A percentile compares a stretch with the other conserved stretches of the same genome.
These are phyloP conservation scores for Sinocyclocheilus rhinocerous DNA, from an alignment of 2,113 vertebrate species.

Conservation along the genomic window DNA sequence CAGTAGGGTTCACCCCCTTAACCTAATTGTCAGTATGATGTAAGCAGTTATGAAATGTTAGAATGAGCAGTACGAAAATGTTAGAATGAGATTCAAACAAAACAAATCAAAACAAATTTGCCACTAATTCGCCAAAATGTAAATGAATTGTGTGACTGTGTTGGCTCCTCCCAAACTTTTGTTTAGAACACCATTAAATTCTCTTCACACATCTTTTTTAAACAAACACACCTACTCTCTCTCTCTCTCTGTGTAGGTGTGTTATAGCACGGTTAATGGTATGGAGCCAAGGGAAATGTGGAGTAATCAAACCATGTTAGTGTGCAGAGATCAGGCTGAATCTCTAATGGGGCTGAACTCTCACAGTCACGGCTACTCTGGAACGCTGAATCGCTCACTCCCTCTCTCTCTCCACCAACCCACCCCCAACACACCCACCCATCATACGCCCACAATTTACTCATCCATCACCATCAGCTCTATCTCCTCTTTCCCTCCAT, in stretches of 20 bases:
- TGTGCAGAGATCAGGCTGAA: constrained; percentile 55
- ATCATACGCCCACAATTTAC: constrained; percentile 68
- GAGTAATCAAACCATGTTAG: constrained; percentile 70
- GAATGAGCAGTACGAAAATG: too few species aligned
- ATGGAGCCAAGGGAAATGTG: constrained; percentile 70
- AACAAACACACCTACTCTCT: neutral
- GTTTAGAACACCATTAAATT: neutral
- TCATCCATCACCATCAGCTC: constrained; percentile 75
- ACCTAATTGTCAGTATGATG: neutral
- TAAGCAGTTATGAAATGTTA: neutral
- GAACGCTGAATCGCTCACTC: constrained; percentile 52
- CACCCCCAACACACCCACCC: constrained; percentile 51
- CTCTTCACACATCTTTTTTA: neutral
- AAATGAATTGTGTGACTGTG: neutral
- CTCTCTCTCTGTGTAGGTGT: neutral
- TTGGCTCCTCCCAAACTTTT: neutral
- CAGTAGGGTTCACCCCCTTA: neutral
- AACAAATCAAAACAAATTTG: neutral
- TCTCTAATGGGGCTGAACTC: constrained; percentile 67
- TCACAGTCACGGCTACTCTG: neutral
- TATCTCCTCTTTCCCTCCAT: constrained; percentile 64
- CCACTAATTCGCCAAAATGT: neutral
- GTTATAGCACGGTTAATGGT: constrained; percentile 71
- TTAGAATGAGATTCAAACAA: too few species aligned
- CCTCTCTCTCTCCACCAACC: constrained; percentile 13